Evolutionary conservation across 1,140 invertebrate species (phyloP).

Genomic region (Scylla paramamosain): DNA sequence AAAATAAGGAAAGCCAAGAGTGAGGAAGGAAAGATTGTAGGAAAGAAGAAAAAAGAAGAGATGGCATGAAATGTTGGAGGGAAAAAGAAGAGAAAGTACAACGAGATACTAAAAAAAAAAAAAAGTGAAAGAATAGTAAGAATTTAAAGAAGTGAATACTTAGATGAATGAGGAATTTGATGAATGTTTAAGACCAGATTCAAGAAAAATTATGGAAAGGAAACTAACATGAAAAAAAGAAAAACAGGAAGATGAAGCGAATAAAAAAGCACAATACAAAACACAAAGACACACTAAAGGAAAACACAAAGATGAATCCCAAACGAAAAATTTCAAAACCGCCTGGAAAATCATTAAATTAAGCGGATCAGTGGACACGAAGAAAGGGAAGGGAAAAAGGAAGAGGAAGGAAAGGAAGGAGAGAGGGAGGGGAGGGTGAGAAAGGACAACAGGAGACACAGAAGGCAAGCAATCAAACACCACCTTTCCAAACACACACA

Average conservation of each 20-base stretch:
- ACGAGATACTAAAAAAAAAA: background rate
- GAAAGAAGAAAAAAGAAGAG: background rate
- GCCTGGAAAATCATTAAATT: too few relatives aligned
- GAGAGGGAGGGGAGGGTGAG: background rate
- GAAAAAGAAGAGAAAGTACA: background rate
- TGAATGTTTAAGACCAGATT: background rate
- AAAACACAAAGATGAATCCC: too few relatives aligned
- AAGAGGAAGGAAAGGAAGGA: background rate
- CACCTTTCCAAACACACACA: background rate
- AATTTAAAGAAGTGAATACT: background rate
- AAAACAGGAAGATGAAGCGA: background rate
- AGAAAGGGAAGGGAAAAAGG: background rate
- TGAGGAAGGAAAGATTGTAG: background rate
- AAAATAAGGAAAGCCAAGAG: background rate
- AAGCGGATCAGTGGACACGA: background rate
- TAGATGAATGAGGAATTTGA: background rate
- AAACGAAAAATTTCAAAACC: too few relatives aligned
- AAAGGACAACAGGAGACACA: background rate
- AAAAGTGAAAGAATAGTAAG: background rate
- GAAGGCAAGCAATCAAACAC: background rate
- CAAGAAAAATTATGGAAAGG: too few relatives aligned
- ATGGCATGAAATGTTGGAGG: background rate
- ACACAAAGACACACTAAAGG: background rate
- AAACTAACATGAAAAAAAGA: background rate
- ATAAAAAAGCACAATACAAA: background rate